Evolutionary conservation across 2,888 invertebrate genomes (phyloP).

Genomic region (Parnassius glacialis): DNA sequence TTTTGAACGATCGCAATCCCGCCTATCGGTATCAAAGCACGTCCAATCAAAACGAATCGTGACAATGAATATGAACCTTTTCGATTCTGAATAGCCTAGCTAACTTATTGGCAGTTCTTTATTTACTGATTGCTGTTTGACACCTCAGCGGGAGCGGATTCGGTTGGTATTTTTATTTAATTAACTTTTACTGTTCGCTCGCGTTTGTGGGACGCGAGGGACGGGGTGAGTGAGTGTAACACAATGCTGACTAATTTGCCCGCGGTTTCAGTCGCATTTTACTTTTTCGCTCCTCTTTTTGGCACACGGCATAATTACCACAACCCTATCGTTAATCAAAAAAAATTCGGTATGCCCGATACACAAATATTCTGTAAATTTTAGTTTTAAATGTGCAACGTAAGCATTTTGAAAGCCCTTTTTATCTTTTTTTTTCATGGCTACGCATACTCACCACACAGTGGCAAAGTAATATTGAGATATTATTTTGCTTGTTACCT

Average conservation of each 20-base stretch:
- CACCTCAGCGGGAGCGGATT: constrained; percentile 64
- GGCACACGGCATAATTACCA: constrained; percentile 30
- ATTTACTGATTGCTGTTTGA: constrained; percentile 76
- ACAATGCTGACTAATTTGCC: constrained; percentile 72
- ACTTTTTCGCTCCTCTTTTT: constrained; percentile 50
- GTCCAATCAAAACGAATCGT: constrained; percentile 79
- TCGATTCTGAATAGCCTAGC: constrained; percentile 71
- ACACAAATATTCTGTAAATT: neutral
- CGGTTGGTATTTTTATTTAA: constrained; percentile 72
- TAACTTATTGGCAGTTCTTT: constrained; percentile 76
- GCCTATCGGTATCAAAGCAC: constrained; percentile 78
- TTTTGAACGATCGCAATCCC: constrained; percentile 72
- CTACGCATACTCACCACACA: too few species aligned
- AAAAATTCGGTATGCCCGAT: constrained; percentile 5
- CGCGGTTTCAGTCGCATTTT: constrained; percentile 55
- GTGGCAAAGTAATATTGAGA: too few species aligned
- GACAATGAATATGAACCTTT: constrained; percentile 77
- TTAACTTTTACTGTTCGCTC: constrained; percentile 60
- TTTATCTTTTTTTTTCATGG: neutral
- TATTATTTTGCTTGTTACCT: too few species aligned
- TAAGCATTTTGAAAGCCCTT: neutral
- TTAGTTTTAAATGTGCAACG: constrained; percentile 35
- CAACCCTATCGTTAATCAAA: constrained; percentile 21
- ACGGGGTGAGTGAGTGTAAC: constrained; percentile 43
- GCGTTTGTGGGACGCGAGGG: constrained; percentile 49